Base-by-base conservation (phyloP, 2,888 invertebrate genomes). In the Euplagia quadripunctaria region DNA sequence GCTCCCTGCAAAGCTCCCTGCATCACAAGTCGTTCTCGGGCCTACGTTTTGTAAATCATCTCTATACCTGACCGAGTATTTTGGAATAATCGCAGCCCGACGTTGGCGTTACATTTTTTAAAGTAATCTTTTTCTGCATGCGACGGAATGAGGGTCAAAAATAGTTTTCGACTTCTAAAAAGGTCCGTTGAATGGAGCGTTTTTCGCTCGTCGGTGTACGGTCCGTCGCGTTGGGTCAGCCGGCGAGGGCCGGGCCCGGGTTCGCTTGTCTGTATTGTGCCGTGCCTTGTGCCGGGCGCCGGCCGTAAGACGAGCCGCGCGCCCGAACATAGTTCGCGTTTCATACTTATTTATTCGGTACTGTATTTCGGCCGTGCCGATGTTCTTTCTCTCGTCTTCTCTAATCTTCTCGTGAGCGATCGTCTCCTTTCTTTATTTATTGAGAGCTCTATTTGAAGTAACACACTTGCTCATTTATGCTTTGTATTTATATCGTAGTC, bases 401-500 rank as follows among this genome's bases (percentile, higher is more conserved):
- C 67, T 71, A 83, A 80, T 86, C 79, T 85, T 80, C 79, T 80
- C 77, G 73, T 75, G 71, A 83, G 71, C 85, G 75, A 81, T 79
- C 85, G 85, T 81, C 84, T 82, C 79, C 75, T 72, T 84, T 79
- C 71, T 84, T 83, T 90, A 91, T 90, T 91, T 90, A 92, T 90
- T 90, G 87, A 90, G 88, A 81, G 82, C 81, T 83, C 89, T 87
- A 85, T 84, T 79, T 82, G 87, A 87, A 84, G 92, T 89, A 89
- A 92, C 89, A 78, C 88, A 89, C 90, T 94, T 93, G 94, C 94
- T 94, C 95, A 94, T 92, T 89, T 87, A 91, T 90, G 94, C 94
- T 94, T 94, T 92, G 90, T 94, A 93, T 93, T 93, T 91, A 81
- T 88, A 90, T 83, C 81, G 88, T 92, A 90, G 91, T 90, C 83